Conservation (phyloP, 2,113 vertebrate species). For the Arizona elegans region DNA sequence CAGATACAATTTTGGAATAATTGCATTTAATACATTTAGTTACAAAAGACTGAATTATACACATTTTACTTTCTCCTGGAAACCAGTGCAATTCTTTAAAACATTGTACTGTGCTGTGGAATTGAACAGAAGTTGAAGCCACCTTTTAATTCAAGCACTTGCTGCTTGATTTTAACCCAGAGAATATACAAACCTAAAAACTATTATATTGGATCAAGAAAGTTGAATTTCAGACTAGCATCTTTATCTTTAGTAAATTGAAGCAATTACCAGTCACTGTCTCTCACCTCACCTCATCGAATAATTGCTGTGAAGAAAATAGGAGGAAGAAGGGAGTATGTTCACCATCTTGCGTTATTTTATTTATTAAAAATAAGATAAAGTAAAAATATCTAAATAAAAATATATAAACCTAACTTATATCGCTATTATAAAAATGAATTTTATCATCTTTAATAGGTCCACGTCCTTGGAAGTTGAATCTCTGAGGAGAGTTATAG, state of each 20-base stretch:
- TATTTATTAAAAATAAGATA: background rate
- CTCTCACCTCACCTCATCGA: background rate
- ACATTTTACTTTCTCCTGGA: constrained; percentile 14
- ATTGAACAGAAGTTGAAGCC: background rate
- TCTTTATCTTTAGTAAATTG: background rate
- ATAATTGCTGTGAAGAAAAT: background rate
- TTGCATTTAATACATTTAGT: constrained; percentile 38
- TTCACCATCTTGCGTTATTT: background rate
- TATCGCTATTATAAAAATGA: background rate
- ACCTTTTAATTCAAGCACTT: background rate
- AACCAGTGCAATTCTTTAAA: background rate
- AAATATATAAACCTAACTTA: background rate
- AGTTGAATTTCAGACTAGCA: background rate
- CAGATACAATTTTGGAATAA: constrained; percentile 53
- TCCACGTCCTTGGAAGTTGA: background rate
- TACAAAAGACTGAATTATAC: constrained; percentile 33
- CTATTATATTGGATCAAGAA: background rate
- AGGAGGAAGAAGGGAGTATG: background rate
- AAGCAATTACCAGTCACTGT: background rate
- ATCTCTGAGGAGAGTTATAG: background rate
- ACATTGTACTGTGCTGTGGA: background rate
- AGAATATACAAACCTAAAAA: background rate
- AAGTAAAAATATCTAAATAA: background rate
- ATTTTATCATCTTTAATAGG: background rate
- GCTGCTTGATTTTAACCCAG: background rate